phyloP scores from a whole-genome alignment of 2,797 vertebrate species.

The Paedocypris micromegethes region DNA sequence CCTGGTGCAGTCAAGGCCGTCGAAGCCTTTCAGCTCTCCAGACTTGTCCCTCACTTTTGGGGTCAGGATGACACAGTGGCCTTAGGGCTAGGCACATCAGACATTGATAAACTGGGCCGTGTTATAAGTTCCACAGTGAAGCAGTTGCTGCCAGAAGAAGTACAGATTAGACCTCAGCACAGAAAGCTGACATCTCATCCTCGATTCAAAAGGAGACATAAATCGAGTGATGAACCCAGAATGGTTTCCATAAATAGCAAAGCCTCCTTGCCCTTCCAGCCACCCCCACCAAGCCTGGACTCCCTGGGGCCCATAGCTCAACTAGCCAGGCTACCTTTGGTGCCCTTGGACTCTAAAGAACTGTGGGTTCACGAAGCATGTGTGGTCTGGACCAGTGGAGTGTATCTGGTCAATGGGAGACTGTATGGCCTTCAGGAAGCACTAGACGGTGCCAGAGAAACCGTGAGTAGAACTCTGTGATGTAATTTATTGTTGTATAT shows the following conservation, averaged over 20 bases:
- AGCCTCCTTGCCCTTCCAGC: slow-evolving; percentile 82
- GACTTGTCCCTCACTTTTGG: slow-evolving; percentile 55
- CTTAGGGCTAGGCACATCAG: slow-evolving; percentile 52
- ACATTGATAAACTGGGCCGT: slow-evolving; percentile 58
- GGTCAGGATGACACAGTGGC: slow-evolving; percentile 56
- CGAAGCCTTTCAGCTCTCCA: slow-evolving; percentile 51
- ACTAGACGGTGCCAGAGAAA: slow-evolving; percentile 93
- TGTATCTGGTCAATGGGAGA: slow-evolving; percentile 94
- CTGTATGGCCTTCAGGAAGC: slow-evolving; percentile 98
- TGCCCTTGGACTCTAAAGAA: slow-evolving; percentile 98
- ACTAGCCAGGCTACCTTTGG: slow-evolving; percentile 89
- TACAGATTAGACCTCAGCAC: slow-evolving; percentile 70
- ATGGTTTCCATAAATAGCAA: slow-evolving; percentile 79
- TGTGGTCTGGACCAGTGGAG: slow-evolving; percentile 96
- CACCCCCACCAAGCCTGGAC: slow-evolving; percentile 82
- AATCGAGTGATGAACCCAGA: slow-evolving; percentile 88
- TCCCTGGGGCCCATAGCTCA: slow-evolving; percentile 74
- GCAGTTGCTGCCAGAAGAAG: slow-evolving; percentile 54
- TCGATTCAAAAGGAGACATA: slow-evolving; percentile 93
- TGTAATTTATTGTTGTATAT: not conserved
- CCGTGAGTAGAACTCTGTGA: slow-evolving; percentile 69
- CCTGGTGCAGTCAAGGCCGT: slow-evolving; percentile 44
- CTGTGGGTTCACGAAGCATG: slow-evolving; percentile 98
- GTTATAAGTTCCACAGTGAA: slow-evolving; percentile 42
- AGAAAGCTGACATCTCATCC: slow-evolving; percentile 87